Base-by-base conservation (phyloP, 2,888 invertebrate genomes). In the Morpho helenor region DNA sequence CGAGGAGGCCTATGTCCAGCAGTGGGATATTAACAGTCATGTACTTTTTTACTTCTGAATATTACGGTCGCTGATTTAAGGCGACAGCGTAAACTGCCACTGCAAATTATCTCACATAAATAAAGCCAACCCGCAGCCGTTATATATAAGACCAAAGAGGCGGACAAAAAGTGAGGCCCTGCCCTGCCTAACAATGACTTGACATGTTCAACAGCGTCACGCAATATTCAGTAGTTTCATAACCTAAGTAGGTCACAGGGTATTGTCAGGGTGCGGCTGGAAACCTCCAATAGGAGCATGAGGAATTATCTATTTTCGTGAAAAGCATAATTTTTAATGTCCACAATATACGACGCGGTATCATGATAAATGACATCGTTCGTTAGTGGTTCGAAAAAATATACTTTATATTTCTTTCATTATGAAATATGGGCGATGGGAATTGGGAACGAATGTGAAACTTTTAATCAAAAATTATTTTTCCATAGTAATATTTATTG, bases 181-280 rank as follows among this genome's bases (percentile, higher is more conserved):
- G 16, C 52, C 52, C 16, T 52, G 16, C 8, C 39, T 39, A 10
- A 31, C 52, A 52, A 52, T 52, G 3, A 10, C 10, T 40, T 40
- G 46, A 16, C 46, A 22, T 41, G 46, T 10, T 22, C 46, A 10
- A 53, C 39, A 41, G 47, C 46, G 41, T 53, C 61, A 59, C 66
- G 66, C 63, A 54, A 59, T 62, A 52, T 60, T 59, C 57, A 63
- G 63, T 63, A 65, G 65, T 66, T 56, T 61, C 58, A 59, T 65
- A 64, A 63, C 57, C 61, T 72, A 84, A 82, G 75, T 86, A 76
- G 87, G 86, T 85, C 85, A 85, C 75, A 68, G 79, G 82, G 77
- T 46, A 58, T 48, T 56, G 64, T 61, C 70, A 56, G 57, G 63
- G 61, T 22, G 59, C 55, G 64, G 43, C 55, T 53, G n/a, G 46